Evolutionary conservation across 2,888 invertebrate genomes (phyloP), one percentile per base, ranked within the genome.

Genomic region (Xestia sexstrigata): DNA sequence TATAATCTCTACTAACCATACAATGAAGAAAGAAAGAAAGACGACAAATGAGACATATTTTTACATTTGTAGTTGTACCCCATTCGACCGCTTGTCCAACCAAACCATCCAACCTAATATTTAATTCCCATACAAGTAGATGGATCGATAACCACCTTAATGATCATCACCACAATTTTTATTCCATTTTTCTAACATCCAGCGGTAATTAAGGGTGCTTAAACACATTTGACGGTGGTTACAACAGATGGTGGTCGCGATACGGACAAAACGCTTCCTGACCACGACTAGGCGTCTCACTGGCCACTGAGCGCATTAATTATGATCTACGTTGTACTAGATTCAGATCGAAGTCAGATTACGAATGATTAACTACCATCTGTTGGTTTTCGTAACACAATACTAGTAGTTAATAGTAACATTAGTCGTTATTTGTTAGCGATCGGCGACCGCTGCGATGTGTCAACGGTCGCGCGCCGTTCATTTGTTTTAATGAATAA

Each of bases 191-290:
- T 83, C 69, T 69, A 86, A 84, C 86, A 86, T 88, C 86, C 15
- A 87, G 81, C 76, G 70, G 86, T 91, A 91, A 90, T 91, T 83
- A 91, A 90, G 88, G 92, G 93, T 91, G 89, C 89, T 87, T 88
- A 87, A 90, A 91, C 91, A 91, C 88, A 85, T 89, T 89, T 87
- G 88, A 82, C 89, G 88, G 91, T 91, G 79, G 89, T 87, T 89
- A 86, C 68, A 74, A 68, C 87, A 82, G 92, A 93, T 95, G 92
- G 93, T 89, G 89, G 91, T 86, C 70, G 87, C 87, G 95, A 96
- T 96, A 96, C 73, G 92, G 90, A 95, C 95, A 95, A 95, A 95
- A 95, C 91, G 92, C 92, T 96, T 96, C 96, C 96, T 94, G 94
- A 90, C 88, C 87, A 85, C 94, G 94, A 89, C 88, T 86, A 85